A percentile compares a stretch with the other conserved stretches of the same genome.
Conservation (phyloP, 2,888 invertebrate species). For the Cabera pusaria region DNA sequence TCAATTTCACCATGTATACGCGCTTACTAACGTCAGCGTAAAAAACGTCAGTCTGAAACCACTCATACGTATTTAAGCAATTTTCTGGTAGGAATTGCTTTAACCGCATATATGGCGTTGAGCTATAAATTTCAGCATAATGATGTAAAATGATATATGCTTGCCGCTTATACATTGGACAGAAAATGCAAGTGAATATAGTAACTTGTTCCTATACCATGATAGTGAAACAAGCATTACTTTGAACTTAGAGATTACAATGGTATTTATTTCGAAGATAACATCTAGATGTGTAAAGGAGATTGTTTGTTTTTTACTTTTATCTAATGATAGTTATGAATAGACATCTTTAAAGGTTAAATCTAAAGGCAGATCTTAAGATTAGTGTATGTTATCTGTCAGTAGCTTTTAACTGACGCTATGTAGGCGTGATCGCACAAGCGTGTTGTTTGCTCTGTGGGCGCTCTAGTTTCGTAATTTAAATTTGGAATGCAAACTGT, state of each 20-base stretch:
- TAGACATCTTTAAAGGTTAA: too few relatives aligned
- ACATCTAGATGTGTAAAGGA: conserved; percentile 2
- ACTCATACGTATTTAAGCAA: too few relatives aligned
- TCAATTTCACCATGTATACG: too few relatives aligned
- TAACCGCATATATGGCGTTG: conserved; percentile 14
- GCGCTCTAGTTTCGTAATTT: conserved; percentile 46
- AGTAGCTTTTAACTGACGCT: conserved; percentile 27
- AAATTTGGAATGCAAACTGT: conserved; percentile 37
- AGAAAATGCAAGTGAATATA: conserved; percentile 26
- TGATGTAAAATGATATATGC: conserved; percentile 5
- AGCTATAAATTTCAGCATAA: conserved; percentile 13
- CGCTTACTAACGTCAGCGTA: too few relatives aligned
- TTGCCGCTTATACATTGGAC: conserved; percentile 15
- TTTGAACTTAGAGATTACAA: too few relatives aligned
- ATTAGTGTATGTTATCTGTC: conserved; percentile 41
- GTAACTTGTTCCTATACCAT: too few relatives aligned
- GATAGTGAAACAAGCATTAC: too few relatives aligned
- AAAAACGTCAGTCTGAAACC: too few relatives aligned
- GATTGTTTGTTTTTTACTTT: too few relatives aligned
- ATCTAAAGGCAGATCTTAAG: conserved; percentile 48
- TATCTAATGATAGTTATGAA: too few relatives aligned
- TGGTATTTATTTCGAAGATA: too few relatives aligned
- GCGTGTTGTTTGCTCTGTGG: conserved; percentile 31
- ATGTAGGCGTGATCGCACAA: conserved; percentile 20
- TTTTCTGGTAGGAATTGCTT: conserved; percentile 3